phyloP scores from a whole-genome alignment of 2,888 invertebrate species.

The Crematogaster levior region DNA sequence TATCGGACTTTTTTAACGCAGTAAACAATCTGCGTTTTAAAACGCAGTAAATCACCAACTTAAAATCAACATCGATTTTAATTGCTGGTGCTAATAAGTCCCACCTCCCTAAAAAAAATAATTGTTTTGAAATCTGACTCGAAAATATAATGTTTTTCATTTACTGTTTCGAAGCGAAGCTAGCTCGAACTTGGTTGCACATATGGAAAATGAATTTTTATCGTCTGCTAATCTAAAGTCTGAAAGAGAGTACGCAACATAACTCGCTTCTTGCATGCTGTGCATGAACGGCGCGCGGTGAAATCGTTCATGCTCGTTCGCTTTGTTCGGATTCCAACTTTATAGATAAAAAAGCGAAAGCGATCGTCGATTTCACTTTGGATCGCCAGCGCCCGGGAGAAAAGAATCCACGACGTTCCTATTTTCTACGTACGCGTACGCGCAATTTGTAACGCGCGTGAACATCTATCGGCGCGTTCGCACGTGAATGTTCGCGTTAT shows the following conservation, averaged over 20 bases:
- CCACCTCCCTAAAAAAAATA: too few relatives aligned
- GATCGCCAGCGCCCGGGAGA: neutral
- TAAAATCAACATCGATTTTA: too few relatives aligned
- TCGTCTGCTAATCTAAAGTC: neutral
- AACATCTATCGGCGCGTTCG: constrained; percentile 28
- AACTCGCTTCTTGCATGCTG: neutral
- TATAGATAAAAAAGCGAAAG: constrained; percentile 24
- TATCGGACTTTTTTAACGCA: too few relatives aligned
- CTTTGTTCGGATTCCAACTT: neutral
- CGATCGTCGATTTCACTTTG: constrained; percentile 26
- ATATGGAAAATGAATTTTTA: neutral
- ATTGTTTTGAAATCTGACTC: neutral
- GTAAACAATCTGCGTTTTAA: too few relatives aligned
- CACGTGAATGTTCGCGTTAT: constrained; percentile 10
- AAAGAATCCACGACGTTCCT: neutral
- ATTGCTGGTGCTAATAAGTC: too few relatives aligned
- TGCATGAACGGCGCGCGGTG: too few relatives aligned
- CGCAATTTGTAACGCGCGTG: constrained; percentile 32
- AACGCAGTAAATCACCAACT: too few relatives aligned
- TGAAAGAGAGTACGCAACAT: neutral
- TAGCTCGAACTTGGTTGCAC: neutral
- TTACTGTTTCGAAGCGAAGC: neutral
- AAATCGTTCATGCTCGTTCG: neutral
- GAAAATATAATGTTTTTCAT: neutral
- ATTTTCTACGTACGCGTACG: constrained; percentile 9